A percentile compares a stretch with the other conserved stretches of the same genome.
Conservation (phyloP, 2,113 vertebrate genomes). For the rat (Rattus norvegicus) region DNA sequence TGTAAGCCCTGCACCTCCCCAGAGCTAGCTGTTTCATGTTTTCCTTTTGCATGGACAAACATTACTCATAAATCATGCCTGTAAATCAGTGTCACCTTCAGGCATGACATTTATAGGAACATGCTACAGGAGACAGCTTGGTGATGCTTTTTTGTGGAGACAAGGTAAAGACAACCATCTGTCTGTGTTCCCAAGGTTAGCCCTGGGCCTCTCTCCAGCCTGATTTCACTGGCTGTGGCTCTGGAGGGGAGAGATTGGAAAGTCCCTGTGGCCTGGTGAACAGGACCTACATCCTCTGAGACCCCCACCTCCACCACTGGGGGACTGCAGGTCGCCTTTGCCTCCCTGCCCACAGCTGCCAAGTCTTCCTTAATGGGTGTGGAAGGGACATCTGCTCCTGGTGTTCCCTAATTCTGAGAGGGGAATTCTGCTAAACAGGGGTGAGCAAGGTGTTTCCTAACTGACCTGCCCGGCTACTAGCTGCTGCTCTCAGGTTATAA, state of each 20-base stretch:
- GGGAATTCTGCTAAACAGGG: background rate
- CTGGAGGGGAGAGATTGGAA: background rate
- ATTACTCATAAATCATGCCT: background rate
- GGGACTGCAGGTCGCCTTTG: background rate
- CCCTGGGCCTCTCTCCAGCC: background rate
- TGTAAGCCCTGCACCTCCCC: accelerated
- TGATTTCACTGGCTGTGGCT: background rate
- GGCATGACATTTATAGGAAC: background rate
- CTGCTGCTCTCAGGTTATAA: background rate
- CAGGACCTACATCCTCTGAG: background rate
- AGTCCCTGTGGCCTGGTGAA: background rate
- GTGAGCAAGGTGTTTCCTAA: accelerated
- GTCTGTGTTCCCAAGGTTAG: no score
- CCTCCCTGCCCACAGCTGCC: no score
- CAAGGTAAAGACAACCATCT: background rate
- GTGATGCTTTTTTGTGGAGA: background rate
- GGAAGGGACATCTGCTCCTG: background rate
- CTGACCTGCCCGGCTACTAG: accelerated
- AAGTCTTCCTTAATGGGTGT: background rate
- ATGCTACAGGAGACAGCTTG: background rate
- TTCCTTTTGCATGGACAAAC: background rate
- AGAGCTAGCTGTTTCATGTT: background rate
- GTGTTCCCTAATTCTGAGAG: background rate
- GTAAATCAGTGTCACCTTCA: accelerated
- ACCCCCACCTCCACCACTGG: no score